Base-by-base conservation (phyloP, 2,113 vertebrate species). In the Tyto alba region DNA sequence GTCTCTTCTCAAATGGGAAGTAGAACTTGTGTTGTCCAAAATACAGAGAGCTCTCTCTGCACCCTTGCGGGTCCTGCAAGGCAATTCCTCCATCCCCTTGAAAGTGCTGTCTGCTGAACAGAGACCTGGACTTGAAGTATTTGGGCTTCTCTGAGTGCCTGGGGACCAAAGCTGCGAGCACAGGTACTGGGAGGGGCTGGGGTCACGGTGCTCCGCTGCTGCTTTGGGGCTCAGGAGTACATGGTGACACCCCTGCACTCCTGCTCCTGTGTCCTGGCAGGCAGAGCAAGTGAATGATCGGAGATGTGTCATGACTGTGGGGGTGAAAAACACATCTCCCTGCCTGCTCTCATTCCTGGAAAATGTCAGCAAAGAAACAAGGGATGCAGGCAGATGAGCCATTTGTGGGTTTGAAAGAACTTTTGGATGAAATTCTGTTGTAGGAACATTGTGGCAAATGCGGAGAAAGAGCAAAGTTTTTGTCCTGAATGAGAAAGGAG, bases 31-130 rank as follows among this genome's bases (percentile, higher is more conserved):
- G 34, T 22, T 32, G 21, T 16, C 8, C 40, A 14, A 10, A n/a
- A n/a, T 13, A 13, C 22, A 19, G 41, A 34, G 41, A 38, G 5
- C n/a, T 40, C 23, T 40, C 55, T 62, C 34, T 16, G 7, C 62
- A 30, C 16, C 34, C 19, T 20, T 0, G 1, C 40, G 50, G 8
- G 17, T 56, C 47, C 56, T 1, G 0, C 17, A 3, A 7, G 15
- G 30, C 56, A 36, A 36, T 32, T 63, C 26, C 64, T 73, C 23
- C 34, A 21, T 40, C 43, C 16, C 34, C 66, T 34, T 48, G 40
- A 18, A 36, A 48, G 40, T 36, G 23, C 56, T 9, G 16, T 25
- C 40, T 34, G n/a, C 63, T 63, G 55, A 62, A 21, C 1, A 2
- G 47, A 48, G 34, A 67, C 7, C 11, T 41, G 60, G 9, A 16